Conservation (phyloP, 2,113 vertebrate genomes). For the Macaca fascicularis region T2T-MFA8v1.1 NC_088381.1:57702501-57703000, state of each 20-base stretch:
- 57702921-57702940: not conserved
- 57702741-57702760: not conserved
- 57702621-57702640: not conserved
- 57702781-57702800: not conserved
- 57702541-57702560: no score
- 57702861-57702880: not conserved
- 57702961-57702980: not conserved
- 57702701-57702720: not conserved
- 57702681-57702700: fast-evolving
- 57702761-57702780: not conserved
- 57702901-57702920: not conserved
- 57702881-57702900: not conserved
- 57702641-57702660: not conserved
- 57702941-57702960: not conserved
- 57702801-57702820: not conserved
- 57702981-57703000: not conserved
- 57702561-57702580: not conserved
- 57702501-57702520: not conserved
- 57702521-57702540: not conserved
- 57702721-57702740: not conserved
- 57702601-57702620: not conserved
- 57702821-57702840: not conserved
- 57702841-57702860: not conserved
- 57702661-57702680: not conserved
- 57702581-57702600: not conserved